phyloP scores from a whole-genome alignment of 2,797 vertebrate species.

The Chiloscyllium punctatum region DNA sequence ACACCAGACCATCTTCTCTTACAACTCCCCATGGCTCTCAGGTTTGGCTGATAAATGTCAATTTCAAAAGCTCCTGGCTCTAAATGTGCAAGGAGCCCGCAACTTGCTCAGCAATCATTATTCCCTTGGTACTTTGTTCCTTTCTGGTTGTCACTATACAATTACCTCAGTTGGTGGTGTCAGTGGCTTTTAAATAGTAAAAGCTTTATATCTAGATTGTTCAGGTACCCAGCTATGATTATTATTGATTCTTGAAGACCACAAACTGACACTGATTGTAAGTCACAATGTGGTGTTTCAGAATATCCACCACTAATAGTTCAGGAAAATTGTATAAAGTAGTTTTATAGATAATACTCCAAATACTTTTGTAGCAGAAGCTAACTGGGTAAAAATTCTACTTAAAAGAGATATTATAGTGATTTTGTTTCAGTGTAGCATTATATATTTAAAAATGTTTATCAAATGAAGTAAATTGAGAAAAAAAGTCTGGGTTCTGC shows the following conservation, averaged over 20 bases:
- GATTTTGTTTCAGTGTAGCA: neutral
- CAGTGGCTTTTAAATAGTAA: neutral
- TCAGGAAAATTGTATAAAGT: neutral
- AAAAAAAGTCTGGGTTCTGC: neutral
- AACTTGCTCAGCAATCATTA: neutral
- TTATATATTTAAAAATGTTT: neutral
- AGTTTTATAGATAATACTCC: neutral
- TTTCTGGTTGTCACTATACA: neutral
- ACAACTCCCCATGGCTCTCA: neutral
- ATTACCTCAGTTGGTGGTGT: neutral
- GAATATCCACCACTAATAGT: neutral
- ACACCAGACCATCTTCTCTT: neutral
- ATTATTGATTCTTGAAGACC: neutral
- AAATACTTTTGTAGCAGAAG: neutral
- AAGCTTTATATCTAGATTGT: neutral
- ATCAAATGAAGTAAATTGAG: neutral
- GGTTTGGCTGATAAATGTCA: neutral
- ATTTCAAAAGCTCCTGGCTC: neutral
- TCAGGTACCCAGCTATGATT: neutral
- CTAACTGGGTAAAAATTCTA: neutral
- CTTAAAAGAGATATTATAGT: neutral
- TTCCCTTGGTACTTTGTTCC: neutral
- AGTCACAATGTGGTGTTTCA: neutral
- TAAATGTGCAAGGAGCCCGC: neutral
- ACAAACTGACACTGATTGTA: neutral